Percentiles rank a stretch among this genome's conserved stretches.
These are phyloP conservation scores for Chloroceryle inda DNA, from an alignment of 2,797 vertebrate species.

Conservation along the genomic window DNA sequence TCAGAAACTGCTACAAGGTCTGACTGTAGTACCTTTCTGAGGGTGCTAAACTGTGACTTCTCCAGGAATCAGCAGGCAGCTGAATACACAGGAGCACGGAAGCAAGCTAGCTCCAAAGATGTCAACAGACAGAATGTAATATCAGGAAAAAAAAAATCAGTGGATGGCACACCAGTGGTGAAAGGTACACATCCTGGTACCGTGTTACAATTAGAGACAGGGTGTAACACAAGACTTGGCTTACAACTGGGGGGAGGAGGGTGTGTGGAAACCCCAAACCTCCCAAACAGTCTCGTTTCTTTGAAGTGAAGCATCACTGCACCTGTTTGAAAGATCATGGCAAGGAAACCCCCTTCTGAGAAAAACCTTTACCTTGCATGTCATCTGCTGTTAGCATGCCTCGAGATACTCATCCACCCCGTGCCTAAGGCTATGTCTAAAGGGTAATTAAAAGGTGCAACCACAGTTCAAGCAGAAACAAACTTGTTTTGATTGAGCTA, in stretches of 20 bases:
- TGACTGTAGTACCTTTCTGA: neutral
- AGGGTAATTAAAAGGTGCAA: neutral
- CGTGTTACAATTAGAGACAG: rapidly evolving
- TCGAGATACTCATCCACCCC: neutral
- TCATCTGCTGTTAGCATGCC: neutral
- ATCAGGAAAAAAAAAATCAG: neutral
- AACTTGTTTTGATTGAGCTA: neutral
- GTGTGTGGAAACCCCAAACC: neutral
- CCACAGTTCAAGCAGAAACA: neutral
- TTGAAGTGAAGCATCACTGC: neutral
- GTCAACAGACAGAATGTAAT: rapidly evolving
- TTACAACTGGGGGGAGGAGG: neutral
- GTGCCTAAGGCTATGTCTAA: neutral
- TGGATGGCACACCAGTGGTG: neutral
- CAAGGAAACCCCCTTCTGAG: neutral
- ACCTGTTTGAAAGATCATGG: neutral
- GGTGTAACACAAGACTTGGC: neutral
- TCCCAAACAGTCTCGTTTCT: neutral
- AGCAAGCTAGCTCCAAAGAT: neutral
- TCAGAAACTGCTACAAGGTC: neutral
- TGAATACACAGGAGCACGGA: neutral
- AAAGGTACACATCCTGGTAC: neutral
- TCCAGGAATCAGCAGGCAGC: neutral
- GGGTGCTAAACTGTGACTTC: neutral
- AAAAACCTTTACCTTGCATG: neutral